These are phyloP conservation scores for Stigmatopora argus DNA, from an alignment of 2,113 vertebrate species.

Conservation along the genomic window DNA sequence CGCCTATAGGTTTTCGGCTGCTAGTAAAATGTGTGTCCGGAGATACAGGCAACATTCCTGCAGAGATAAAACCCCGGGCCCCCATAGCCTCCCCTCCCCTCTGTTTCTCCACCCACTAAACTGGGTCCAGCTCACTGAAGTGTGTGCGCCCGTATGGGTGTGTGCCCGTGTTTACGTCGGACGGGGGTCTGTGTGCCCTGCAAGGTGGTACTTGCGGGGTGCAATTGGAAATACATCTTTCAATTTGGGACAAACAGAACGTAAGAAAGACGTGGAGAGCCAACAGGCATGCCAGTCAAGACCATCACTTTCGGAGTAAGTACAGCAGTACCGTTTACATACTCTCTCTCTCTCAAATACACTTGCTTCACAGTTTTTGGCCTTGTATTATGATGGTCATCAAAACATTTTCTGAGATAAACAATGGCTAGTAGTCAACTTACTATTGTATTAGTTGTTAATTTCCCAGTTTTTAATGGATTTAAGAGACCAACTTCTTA, in stretches of 20 bases:
- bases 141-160: conserved; percentile 46
- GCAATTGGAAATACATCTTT: conserved; percentile 61
- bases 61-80: conserved; percentile 70
- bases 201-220: conserved; percentile 46
- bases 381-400: not conserved
- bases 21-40: conserved; percentile 62
- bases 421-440: not conserved
- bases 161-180: conserved; percentile 49
- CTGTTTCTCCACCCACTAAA: conserved; percentile 58
- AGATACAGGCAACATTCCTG: conserved; percentile 71
- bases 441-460: not conserved
- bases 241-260: conserved; percentile 49
- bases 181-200: conserved; percentile 56
- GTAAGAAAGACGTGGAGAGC: conserved; percentile 53
- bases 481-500: too few relatives aligned
- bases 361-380: not conserved
- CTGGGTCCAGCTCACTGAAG: conserved; percentile 54
- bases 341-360: not conserved
- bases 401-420: not conserved
- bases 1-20: conserved; percentile 41
- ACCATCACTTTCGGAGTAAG: conserved; percentile 72
- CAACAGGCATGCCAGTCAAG: conserved; percentile 72
- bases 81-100: conserved; percentile 42
- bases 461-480: too few relatives aligned
- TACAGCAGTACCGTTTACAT: conserved; percentile 49